Percentiles rank a stretch among this genome's conserved stretches.
Conservation (phyloP, 2,113 vertebrate species). For the Taurulus bubalis region DNA sequence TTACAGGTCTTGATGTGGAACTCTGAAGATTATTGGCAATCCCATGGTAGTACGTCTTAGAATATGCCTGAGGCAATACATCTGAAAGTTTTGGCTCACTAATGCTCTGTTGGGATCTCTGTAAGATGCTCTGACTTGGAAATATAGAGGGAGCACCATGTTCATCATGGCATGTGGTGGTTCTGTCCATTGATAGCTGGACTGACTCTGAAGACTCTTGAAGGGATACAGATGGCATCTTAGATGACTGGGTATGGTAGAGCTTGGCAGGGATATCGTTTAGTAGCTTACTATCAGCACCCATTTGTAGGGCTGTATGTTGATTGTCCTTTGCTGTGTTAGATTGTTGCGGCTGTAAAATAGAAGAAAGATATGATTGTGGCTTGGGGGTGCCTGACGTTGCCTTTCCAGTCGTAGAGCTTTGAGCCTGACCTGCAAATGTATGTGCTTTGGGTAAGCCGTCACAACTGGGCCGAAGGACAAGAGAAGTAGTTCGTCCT, state of each 20-base stretch:
- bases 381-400: constrained; percentile 33
- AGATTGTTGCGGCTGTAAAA: constrained; percentile 74
- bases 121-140: constrained; percentile 72
- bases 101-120: constrained; percentile 74
- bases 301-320: constrained; percentile 49
- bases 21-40: constrained; percentile 69
- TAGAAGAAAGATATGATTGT: constrained; percentile 62
- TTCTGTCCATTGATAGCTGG: constrained; percentile 45
- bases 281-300: constrained; percentile 65
- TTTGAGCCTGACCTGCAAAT: constrained; percentile 57
- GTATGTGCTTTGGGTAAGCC: constrained; percentile 64
- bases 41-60: constrained; percentile 74
- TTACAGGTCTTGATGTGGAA: constrained; percentile 82
- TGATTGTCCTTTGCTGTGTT: constrained; percentile 66
- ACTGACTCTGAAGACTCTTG: constrained; percentile 60
- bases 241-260: constrained; percentile 70
- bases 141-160: constrained; percentile 65
- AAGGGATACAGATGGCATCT: constrained; percentile 53
- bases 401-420: constrained; percentile 53
- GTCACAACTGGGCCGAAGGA: constrained; percentile 79
- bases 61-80: constrained; percentile 67
- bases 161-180: constrained; percentile 54
- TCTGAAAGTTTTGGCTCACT: constrained; percentile 80
- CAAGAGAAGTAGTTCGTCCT: constrained; percentile 86
- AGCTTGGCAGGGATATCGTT: constrained; percentile 75